Conservation (phyloP, 2,113 vertebrate genomes). For the Semicossyphus pulcher region DNA sequence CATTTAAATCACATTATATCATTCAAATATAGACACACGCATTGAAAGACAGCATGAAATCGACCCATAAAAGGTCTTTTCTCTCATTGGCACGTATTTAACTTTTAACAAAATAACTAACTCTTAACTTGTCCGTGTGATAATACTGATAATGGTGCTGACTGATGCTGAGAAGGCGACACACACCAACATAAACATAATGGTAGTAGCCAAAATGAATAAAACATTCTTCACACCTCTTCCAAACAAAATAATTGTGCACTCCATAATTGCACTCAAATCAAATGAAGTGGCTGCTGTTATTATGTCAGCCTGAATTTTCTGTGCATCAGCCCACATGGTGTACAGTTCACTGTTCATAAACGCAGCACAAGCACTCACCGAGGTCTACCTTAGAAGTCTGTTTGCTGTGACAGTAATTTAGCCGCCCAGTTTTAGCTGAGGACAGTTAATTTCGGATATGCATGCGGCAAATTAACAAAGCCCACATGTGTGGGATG, state of each 20-base stretch:
- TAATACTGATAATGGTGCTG: neutral
- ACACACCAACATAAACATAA: neutral
- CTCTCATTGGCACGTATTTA: neutral
- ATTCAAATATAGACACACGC: too few species aligned
- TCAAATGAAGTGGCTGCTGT: constrained; percentile 36
- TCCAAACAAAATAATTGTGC: neutral
- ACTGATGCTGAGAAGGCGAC: constrained; percentile 1
- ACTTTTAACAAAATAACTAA: neutral
- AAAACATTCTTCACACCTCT: constrained; percentile 24
- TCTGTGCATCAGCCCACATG: constrained; percentile 44
- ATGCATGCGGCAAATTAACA: constrained; percentile 41
- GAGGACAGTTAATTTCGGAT: constrained; percentile 35
- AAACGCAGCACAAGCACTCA: constrained; percentile 18
- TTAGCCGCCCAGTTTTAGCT: constrained; percentile 11
- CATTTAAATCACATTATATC: too few species aligned
- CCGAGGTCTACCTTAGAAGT: constrained; percentile 1
- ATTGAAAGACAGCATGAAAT: too few species aligned
- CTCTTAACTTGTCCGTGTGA: too few species aligned
- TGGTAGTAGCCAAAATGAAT: neutral
- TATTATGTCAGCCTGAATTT: constrained; percentile 23
- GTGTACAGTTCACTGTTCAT: constrained; percentile 10
- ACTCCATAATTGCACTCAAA: constrained; percentile 43
- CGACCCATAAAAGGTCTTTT: neutral
- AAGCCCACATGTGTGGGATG: constrained; percentile 43
- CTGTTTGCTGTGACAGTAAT: neutral